Evolutionary conservation across 2,113 vertebrate species (phyloP), one percentile per base, ranked within the genome.

Genomic region (Herpetotheres cachinnans): DNA sequence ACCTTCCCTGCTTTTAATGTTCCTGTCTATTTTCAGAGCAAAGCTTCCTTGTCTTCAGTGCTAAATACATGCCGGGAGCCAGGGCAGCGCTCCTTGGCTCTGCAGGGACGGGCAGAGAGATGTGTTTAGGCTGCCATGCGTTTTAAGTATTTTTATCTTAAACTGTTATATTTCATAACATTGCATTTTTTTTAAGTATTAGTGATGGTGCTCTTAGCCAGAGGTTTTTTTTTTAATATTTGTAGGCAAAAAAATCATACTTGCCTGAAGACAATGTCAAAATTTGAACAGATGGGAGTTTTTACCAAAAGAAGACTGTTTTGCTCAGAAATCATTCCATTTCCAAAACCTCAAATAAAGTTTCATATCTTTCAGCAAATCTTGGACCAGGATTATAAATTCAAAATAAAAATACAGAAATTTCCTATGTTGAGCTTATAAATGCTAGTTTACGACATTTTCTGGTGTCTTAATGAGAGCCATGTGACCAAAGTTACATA

Each of bases 301-400:
- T 92, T 81, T 89, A 91, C 90, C 69, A 46, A 69, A 91, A 90
- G 71, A 81, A 36, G 86, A 56, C 72, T 95, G 88, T 79, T 95
- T 91, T 86, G 89, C 77, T 91, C 89, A 82, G 89, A 95, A 96
- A 82, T 84, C 9, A 10, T 79, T 92, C 94, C 76, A 72, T 63
- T 89, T 94, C 92, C 90, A 97, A 95, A 97, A 89, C 95, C 95
- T 93, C 92, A 88, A 88, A 92, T 78, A 78, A 93, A 93, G 90
- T 92, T 95, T 89, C 86, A 52, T 95, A 91, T 97, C 91, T 96
- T 97, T 91, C 93, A 96, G 93, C 62, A 95, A 78, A 97, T 89
- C 95, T 94, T 92, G 95, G 92, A 78, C 16, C 0, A 1, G 89
- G 85, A 93, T 95, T 93, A 71, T 95, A 93, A 97, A 97, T 91